Conservation (phyloP, 2,888 invertebrate species). For the Trachelus troglodyta region DNA sequence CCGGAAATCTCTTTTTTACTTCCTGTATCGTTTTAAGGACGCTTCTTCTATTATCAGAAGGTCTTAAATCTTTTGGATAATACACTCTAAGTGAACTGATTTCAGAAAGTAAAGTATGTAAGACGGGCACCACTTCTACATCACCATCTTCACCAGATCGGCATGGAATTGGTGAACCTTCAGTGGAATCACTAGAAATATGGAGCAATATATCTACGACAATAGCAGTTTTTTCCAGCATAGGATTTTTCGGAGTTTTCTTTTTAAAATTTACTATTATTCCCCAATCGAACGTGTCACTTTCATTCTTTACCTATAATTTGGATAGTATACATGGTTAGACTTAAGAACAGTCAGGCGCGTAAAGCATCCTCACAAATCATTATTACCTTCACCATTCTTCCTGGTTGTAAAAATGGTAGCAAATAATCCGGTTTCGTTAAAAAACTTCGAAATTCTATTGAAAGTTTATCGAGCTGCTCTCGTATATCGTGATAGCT, state of each 20-base stretch:
- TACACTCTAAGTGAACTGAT: conserved; percentile 92
- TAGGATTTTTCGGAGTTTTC: conserved; percentile 68
- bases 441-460: conserved; percentile 82
- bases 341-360: not conserved
- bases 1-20: conserved; percentile 89
- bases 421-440: conserved; percentile 89
- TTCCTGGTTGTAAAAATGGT: conserved; percentile 94
- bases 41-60: conserved; percentile 84
- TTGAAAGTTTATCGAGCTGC: conserved; percentile 80
- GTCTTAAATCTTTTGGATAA: conserved; percentile 90
- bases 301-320: conserved; percentile 80
- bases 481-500: conserved; percentile 88
- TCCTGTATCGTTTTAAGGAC: conserved; percentile 88
- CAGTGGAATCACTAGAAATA: conserved; percentile 75
- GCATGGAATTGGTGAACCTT: conserved; percentile 77
- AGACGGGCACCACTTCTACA: conserved; percentile 90
- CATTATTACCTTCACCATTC: conserved; percentile 83
- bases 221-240: conserved; percentile 71
- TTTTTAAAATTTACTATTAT: conserved; percentile 93
- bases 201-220: conserved; percentile 87
- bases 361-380: not conserved
- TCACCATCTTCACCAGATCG: conserved; percentile 79
- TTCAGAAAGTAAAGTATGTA: conserved; percentile 83
- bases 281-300: conserved; percentile 95
- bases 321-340: not conserved